Percentiles rank a stretch among this genome's conserved stretches.
Evolutionary conservation across 1,140 invertebrate genomes (phyloP).

Genomic region (Geopemphigus sp.): DNA sequence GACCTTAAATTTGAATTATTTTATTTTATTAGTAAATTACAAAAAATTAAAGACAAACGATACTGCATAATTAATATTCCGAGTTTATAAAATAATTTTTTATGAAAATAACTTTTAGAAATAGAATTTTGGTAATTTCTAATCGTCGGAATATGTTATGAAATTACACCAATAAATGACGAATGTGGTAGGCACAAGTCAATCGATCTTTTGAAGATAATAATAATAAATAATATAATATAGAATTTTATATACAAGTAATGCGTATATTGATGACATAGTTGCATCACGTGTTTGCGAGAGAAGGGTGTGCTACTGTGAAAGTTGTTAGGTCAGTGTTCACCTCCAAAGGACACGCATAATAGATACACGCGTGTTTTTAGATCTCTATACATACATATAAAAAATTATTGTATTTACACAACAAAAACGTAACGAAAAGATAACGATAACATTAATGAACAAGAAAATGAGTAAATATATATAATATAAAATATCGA

Average conservation of each 20-base stretch:
- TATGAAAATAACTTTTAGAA: no score
- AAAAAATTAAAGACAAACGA: background rate
- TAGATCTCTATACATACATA: conserved; percentile 2
- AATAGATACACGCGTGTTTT: background rate
- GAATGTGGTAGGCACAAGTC: background rate
- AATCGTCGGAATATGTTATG: no score
- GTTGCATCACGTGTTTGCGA: conserved; percentile 45
- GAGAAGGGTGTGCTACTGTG: conserved; percentile 50
- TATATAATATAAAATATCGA: background rate
- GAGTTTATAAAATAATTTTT: background rate
- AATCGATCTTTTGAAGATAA: background rate
- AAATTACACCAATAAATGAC: no score
- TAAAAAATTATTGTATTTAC: background rate
- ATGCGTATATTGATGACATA: conserved; percentile 40
- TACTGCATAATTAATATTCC: background rate
- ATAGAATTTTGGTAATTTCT: no score
- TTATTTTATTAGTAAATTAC: background rate
- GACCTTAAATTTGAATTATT: background rate
- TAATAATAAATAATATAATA: background rate
- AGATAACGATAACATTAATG: background rate
- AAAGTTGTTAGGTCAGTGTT: conserved; percentile 48
- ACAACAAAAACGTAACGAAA: conserved; percentile 9
- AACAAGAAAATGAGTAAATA: background rate
- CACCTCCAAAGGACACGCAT: conserved; percentile 36
- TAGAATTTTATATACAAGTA: background rate